Evolutionary conservation across 2,888 invertebrate species (phyloP).

Genomic region (Pycnomerus fuliginosus): DNA sequence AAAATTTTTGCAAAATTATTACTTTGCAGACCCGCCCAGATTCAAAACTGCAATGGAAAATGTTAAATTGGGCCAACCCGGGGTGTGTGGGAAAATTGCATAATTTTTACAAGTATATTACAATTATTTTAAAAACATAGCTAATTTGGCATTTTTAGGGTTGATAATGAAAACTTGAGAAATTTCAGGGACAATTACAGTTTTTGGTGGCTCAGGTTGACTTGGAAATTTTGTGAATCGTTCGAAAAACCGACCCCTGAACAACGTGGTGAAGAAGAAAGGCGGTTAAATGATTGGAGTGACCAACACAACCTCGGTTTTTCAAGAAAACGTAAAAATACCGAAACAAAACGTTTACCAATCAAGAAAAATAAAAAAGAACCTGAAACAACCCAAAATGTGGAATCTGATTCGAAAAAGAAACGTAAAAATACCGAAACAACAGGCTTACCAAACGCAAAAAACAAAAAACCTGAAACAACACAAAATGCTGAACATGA

Average conservation of each 20-base stretch:
- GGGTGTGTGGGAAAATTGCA: conserved; percentile 39
- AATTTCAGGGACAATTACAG: conserved; percentile 40
- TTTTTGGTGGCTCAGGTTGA: conserved; percentile 43
- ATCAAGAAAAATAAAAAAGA: too few relatives aligned
- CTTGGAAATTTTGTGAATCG: conserved; percentile 44
- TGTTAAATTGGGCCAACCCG: conserved; percentile 46
- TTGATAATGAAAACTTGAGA: conserved; percentile 39
- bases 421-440: too few relatives aligned
- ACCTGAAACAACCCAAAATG: too few relatives aligned
- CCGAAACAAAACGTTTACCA: too few relatives aligned
- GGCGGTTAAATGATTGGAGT: conserved; percentile 9
- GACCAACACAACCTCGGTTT: background rate
- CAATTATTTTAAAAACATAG: too few relatives aligned
- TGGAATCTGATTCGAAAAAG: background rate
- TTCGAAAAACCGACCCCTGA: conserved; percentile 34
- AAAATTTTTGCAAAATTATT: conserved; percentile 6
- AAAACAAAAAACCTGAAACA: too few relatives aligned
- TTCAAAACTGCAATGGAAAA: conserved; percentile 45
- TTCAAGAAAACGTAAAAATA: too few relatives aligned
- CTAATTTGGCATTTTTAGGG: conserved; percentile 33
- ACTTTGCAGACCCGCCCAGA: conserved; percentile 39
- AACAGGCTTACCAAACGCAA: too few relatives aligned
- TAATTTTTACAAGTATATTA: conserved; percentile 38
- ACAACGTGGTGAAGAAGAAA: conserved; percentile 25
- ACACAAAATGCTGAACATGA: too few relatives aligned